Percentiles rank a stretch among this genome's conserved stretches.
Evolutionary conservation across 37 sponge, comb jelly and placozoan genomes (phyloP).

Genomic region (Corticium candelabrum): DNA sequence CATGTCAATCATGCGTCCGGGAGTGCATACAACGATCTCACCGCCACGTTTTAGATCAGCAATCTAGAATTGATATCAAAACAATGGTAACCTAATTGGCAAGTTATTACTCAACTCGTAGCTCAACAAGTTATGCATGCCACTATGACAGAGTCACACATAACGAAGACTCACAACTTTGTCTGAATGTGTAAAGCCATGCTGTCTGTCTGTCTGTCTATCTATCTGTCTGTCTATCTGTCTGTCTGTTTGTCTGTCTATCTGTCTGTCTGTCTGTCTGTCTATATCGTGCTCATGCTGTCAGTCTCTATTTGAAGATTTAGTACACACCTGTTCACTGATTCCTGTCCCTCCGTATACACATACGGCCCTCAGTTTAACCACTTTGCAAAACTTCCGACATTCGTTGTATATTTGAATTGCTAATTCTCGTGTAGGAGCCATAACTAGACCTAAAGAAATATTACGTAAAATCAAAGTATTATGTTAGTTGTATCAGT

Average conservation of each 20-base stretch:
- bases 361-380: constrained; percentile 70
- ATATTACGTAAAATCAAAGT: not conserved
- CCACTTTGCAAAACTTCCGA: constrained; percentile 77
- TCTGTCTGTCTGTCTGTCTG: too few species aligned
- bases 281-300: too few species aligned
- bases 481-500: not conserved
- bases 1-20: constrained; percentile 99
- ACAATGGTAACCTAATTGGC: not conserved
- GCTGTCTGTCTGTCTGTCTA: too few species aligned
- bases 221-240: too few species aligned
- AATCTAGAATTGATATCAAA: constrained; percentile 30
- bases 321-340: constrained; percentile 70
- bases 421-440: constrained; percentile 93
- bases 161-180: too few species aligned
- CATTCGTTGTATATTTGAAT: constrained; percentile 87
- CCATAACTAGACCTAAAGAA: constrained; percentile 56
- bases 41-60: constrained; percentile 91
- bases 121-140: too few species aligned
- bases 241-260: too few species aligned
- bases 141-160: too few species aligned
- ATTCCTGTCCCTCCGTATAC: constrained; percentile 98
- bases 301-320: not conserved
- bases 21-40: constrained; percentile 96
- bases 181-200: too few species aligned
- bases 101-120: not conserved